phyloP scores from a whole-genome alignment of 2,113 vertebrate genomes.

The Brachyistius frenatus region DNA sequence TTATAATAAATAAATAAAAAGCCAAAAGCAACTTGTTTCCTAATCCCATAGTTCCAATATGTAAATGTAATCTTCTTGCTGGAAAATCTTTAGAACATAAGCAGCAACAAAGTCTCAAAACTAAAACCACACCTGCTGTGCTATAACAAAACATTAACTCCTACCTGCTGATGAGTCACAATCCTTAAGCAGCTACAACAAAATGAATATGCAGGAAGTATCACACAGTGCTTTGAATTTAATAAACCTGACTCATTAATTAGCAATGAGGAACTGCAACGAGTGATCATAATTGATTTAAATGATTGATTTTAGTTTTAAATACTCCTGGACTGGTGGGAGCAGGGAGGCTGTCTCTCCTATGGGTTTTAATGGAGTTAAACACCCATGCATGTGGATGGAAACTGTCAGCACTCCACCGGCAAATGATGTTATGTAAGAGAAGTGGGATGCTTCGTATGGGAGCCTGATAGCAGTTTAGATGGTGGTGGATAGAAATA shows the following conservation, averaged over 20 bases:
- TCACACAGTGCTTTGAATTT: constrained; percentile 13
- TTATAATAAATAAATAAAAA: not conserved
- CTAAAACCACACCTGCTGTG: constrained; percentile 44
- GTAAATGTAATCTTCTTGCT: not conserved
- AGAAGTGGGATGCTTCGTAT: constrained; percentile 73
- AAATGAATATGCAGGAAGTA: constrained; percentile 34
- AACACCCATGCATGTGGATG: constrained; percentile 59
- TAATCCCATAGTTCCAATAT: not conserved
- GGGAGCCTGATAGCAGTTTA: constrained; percentile 61
- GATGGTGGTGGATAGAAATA: constrained; percentile 56
- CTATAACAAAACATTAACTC: constrained; percentile 58
- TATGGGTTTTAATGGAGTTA: constrained; percentile 48
- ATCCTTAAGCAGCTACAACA: constrained; percentile 32
- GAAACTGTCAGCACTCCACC: constrained; percentile 66
- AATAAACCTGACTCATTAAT: constrained; percentile 36
- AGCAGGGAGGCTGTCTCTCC: constrained; percentile 38
- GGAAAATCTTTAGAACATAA: constrained; percentile 10
- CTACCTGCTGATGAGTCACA: constrained; percentile 68
- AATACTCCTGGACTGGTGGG: constrained; percentile 21
- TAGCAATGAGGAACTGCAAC: not conserved
- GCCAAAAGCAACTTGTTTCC: not conserved
- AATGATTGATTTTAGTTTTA: constrained; percentile 41
- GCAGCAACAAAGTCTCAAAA: constrained; percentile 32
- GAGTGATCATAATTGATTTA: constrained; percentile 18
- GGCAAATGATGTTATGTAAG: constrained; percentile 74